Evolutionary conservation across 2,797 vertebrate genomes (phyloP), one percentile per base, ranked within the genome.

Genomic region (Australoheros facetus): DNA sequence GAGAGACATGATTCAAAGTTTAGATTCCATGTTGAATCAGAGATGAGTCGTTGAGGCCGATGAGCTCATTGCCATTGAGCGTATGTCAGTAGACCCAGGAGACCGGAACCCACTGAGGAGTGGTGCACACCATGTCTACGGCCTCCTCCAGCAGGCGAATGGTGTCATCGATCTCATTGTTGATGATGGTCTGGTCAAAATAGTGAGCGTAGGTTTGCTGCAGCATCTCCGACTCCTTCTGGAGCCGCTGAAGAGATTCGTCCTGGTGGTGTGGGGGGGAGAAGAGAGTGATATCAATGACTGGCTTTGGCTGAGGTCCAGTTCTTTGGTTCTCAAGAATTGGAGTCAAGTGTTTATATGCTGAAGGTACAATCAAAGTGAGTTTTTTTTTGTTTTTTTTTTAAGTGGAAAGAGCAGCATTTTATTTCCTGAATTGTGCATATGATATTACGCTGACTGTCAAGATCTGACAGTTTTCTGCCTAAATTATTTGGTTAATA

Each of bases 141-240:
- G 98, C 98, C 96, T 99, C 98, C 94, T 99, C 98, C 95, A 99
- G 97, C 90, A 97, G 97, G 88, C 97, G 97, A 95, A 99, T 98
- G 92, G 98, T 99, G 95, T 99, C 98, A 83, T 99, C 98, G 58
- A 99, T 99, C 94, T 99, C 98, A 48, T 99, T 99, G 96, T 99
- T 99, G 96, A 99, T 98, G 96, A 99, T 97, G 93, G 98, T 99
- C 94, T 99, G 97, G 95, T 99, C 98, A 59, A 99, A 99, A 95
- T 99, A 99, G 96, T 99, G 98, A 86, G 98, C 97, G 91, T 99
- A 99, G 87, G 98, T 99, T 95, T 95, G 96, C 96, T 99, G 98
- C 64, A 99, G 95, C 95, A 99, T 97, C 94, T 99, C 98, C 0
- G 98, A 99, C 85, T 99, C 98, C 94, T 99, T 98, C 96, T 99